Base-by-base conservation (phyloP, 2,113 vertebrate species). In the Crotophaga sulcirostris region DNA sequence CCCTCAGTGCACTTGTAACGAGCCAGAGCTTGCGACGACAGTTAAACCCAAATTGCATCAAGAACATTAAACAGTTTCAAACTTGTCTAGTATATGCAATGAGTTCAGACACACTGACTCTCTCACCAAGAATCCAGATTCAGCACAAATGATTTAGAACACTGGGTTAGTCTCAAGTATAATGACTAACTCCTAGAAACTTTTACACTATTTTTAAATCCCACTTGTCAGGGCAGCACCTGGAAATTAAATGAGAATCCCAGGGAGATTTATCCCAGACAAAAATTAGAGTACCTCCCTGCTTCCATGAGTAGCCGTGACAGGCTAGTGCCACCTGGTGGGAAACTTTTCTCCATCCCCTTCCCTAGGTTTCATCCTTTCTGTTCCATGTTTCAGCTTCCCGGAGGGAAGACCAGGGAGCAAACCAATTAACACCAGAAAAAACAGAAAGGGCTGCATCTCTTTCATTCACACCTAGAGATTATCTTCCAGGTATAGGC, bases 51-150 rank as follows among this genome's bases (percentile, higher is more conserved):
- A 92, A 93, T 85, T 93, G 68, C 90, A 96, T 49, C 78, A 84
- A 72, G 90, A 96, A 90, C 93, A 85, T 66, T 89, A 87, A 96
- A 97, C 97, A 97, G 94, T 96, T 97, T 96, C 95, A 83, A 96
- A 97, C 96, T 96, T 97, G 96, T 60, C 95, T 95, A 8, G 66
- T 33, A 38, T 38, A 94, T 0, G 60, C 87, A 80, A 62, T 94
- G 85, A 66, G 90, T 56, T 97, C 94, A 95, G 97, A 95, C 93
- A 94, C 70, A 86, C 75, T 58, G 80, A 92, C 83, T 97, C 94
- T 70, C 87, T 83, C 69, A 88, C 29, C 90, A 92, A 88, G 83
- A 94, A 96, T 91, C 79, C 66, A 73, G 79, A 94, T 87, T 95
- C 87, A 73, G 93, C 79, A 93, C 87, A 96, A 96, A 90, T n/a